Evolutionary conservation across 2,113 vertebrate genomes (phyloP), one percentile per base, ranked within the genome.

Genomic region (Tauraco erythrolophus): DNA sequence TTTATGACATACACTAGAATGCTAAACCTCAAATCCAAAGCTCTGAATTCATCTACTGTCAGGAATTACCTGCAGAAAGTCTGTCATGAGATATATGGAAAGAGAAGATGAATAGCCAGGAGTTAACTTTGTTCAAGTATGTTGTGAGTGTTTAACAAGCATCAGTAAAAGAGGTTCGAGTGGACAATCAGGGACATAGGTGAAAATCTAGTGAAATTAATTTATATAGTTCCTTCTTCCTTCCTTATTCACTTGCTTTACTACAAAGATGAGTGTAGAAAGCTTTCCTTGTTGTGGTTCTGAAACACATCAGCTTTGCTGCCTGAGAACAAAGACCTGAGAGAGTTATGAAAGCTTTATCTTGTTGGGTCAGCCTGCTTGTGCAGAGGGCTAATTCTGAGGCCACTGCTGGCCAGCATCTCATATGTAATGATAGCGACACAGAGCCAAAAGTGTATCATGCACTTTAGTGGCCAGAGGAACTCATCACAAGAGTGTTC

Each of bases 261-360:
- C 9, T 75, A 9, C 35, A 51, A 81, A 74, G 46, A 30, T 0
- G 0, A 69, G 1, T 6, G 12, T 39, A 56, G 50, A 81, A 75
- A 17, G 30, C 19, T 78, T 89, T 60, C 39, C 12, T 66, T 92
- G 4, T 5, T 89, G 10, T 58, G 12, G 3, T 82, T 92, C 31
- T 62, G 30, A 75, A 65, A 72, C 17, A 28, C 21, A 25, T 7
- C 51, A 79, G 4, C 4, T 71, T 77, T 88, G 8, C 1, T 4
- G 30, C 25, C 45, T 84, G 28, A 86, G 43, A 86, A 43, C 7
- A 35, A 58, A 28, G 5, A 61, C 18, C 22, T 23, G 9, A 23
- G 25, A n/a, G 12, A 37, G 7, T 1, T 65, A 16, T 61, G 30
- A 81, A 92, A 77, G 11, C 4, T 64, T 62, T 79, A n/a, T 39